Evolutionary conservation across 2,797 vertebrate genomes (phyloP).

Genomic region (Prionace glauca): DNA sequence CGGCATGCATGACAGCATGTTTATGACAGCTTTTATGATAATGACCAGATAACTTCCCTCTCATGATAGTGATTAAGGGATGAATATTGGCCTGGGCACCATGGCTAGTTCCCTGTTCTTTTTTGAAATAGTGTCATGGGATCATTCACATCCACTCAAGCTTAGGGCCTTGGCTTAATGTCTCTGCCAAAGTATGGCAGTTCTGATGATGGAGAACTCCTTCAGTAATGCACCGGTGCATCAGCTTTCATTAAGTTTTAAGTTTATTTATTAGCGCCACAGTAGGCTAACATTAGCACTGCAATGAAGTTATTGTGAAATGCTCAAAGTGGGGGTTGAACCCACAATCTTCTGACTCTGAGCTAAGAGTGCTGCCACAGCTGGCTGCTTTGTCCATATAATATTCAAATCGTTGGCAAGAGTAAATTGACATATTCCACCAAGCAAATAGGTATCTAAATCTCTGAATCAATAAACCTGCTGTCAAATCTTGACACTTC

Average conservation of each 20-base stretch:
- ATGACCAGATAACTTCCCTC: not conserved
- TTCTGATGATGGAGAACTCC: not conserved
- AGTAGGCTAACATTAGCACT: too few species aligned
- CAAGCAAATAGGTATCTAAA: not conserved
- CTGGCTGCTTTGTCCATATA: too few species aligned
- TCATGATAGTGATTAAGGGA: not conserved
- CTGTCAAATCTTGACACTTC: not conserved
- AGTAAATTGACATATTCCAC: not conserved
- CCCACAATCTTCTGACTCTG: not conserved
- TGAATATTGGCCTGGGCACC: not conserved
- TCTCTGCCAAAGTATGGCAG: not conserved
- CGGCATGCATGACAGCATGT: too few species aligned
- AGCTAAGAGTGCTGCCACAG: not conserved
- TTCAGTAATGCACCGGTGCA: not conserved
- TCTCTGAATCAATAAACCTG: not conserved
- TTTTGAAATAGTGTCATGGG: not conserved
- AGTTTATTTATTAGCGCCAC: too few species aligned
- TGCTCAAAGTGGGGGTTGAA: not conserved
- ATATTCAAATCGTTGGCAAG: not conserved
- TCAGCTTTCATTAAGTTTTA: not conserved
- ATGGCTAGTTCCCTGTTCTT: not conserved
- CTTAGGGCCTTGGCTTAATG: not conserved
- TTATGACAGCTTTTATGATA: too few species aligned
- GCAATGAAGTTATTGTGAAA: too few species aligned
- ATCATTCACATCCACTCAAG: not conserved